Evolutionary conservation across 2,888 invertebrate genomes (phyloP), one percentile per base, ranked within the genome.

Genomic region (Gari tellinella): DNA sequence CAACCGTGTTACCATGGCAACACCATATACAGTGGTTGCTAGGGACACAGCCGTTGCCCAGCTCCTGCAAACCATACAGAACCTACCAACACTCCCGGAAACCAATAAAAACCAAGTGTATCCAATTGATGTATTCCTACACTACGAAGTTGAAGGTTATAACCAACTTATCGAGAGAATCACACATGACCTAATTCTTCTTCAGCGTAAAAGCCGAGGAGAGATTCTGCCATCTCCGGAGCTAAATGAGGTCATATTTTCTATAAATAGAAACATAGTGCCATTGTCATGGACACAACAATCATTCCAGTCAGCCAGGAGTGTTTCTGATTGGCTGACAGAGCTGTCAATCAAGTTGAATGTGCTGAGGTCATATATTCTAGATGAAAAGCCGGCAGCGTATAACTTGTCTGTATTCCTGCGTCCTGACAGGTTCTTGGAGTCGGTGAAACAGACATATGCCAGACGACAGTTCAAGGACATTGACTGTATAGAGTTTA

Each of bases 401-500:
- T 86, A 85, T 31, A 82, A 86, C 65, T 66, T 90, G 41, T 82
- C 83, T 3, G 86, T 75, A 51, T 90, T 90, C 72, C 78, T 86
- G 15, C 80, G 89, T 12, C 90, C 90, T 5, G 89, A 89, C 62
- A 75, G 86, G 23, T 86, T 90, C 66, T 65, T 90, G 17, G 84
- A 87, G 48, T 86, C 87, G 10, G 81, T 88, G 26, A 80, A 87
- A 31, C 89, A 88, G 75, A 86, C 84, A 1, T 82, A 86, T 74
- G 87, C 88, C 31, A 83, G 87, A 41, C 81, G 85, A 58, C 75
- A 85, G 60, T 90, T 89, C 76, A 87, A 88, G 62, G 89, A 90
- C 66, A 70, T 89, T 49, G 84, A 84, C 69, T 77, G 80, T 43
- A 81, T 88, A 21, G 74, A 74, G 26, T 74, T 89, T 19, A 80